Base-by-base conservation (phyloP, 1,140 invertebrate genomes). In the Brachystomella parvula region DNA sequence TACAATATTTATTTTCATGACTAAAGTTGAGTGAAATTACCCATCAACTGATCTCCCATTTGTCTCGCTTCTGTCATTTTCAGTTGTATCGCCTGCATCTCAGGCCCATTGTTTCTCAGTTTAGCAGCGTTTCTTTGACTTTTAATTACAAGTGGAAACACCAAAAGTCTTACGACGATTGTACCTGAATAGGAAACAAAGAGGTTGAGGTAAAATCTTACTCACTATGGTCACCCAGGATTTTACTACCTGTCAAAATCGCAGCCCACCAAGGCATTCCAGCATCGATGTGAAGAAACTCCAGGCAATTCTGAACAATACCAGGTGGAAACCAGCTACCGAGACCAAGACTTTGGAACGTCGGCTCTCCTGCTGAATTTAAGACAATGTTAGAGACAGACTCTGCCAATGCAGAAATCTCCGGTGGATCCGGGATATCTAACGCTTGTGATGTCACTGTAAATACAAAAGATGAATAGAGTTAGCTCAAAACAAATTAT, bases 221-320 rank as follows among this genome's bases (percentile, higher is more conserved):
- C 1, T 59, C 6, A 49, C 2, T 61, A 30, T 28, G 17, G 39
- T 32, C 44, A 62, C 30, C 30, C 61, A 28, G 47, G 47, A 19
- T 26, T 65, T 31, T 74, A 75, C 76, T 81, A 89, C 88, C 82
- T 62, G 87, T 75, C 3, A 85, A 79, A 75, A 98, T 96, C 17
- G 88, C 77, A 26, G 77, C 83, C 91, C 93, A 96, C 94, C 94
- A 98, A 1, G 94, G 94, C 19, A 96, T 57, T 73, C 85, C 86
- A 19, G 81, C 76, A 1, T 77, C 76, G 44, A 90, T 82, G 77
- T 97, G 94, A 12, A 96, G 47, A 71, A 79, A 86, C 78, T 98
- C 93, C 71, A 97, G 78, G 66, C 79, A 81, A 53, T 85, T 81
- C 76, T 96, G 90, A 1, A 93, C 77, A 0, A 92, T 75, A 2